Conservation (phyloP, 2,113 vertebrate species). For the Carassius gibelio region DNA sequence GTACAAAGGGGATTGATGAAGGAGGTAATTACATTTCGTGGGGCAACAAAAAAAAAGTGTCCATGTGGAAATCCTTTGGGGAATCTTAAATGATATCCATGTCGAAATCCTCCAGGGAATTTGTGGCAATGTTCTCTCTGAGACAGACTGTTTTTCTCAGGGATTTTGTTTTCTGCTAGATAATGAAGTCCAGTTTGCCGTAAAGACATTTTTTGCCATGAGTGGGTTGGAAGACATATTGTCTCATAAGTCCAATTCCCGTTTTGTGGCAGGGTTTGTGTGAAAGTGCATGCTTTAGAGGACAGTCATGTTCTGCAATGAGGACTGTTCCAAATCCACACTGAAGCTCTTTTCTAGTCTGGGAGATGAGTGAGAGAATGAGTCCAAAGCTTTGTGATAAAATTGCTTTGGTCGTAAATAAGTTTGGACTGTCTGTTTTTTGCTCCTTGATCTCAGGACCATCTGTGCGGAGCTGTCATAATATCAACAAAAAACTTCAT, state of each 20-base stretch:
- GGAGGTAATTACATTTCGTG: constrained; percentile 41
- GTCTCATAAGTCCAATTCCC: constrained; percentile 45
- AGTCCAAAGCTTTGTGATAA: constrained; percentile 43
- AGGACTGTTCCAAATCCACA: constrained; percentile 31
- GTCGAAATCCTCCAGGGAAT: constrained; percentile 35
- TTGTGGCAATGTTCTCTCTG: constrained; percentile 40
- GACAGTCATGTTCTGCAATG: constrained; percentile 11
- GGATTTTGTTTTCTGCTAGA: constrained; percentile 35
- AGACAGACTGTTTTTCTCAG: constrained; percentile 33
- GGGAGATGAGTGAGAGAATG: constrained; percentile 22
- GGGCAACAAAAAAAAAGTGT: constrained; percentile 17
- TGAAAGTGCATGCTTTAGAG: constrained; percentile 23
- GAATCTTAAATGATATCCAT: constrained; percentile 44
- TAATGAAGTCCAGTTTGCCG: constrained; percentile 48
- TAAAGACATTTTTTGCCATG: constrained; percentile 34
- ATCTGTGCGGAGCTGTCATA: constrained; percentile 45
- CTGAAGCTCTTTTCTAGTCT: constrained; percentile 35
- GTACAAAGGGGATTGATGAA: constrained; percentile 35
- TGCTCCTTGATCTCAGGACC: constrained; percentile 45
- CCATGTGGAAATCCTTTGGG: constrained; percentile 36
- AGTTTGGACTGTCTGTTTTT: constrained; percentile 50
- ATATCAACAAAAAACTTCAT: constrained; percentile 46
- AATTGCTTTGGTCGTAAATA: constrained; percentile 54
- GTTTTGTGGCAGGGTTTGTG: constrained; percentile 34
- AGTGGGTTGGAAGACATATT: constrained; percentile 44